phyloP scores from a whole-genome alignment of 2,888 invertebrate genomes.

The Polydrusus cervinus region DNA sequence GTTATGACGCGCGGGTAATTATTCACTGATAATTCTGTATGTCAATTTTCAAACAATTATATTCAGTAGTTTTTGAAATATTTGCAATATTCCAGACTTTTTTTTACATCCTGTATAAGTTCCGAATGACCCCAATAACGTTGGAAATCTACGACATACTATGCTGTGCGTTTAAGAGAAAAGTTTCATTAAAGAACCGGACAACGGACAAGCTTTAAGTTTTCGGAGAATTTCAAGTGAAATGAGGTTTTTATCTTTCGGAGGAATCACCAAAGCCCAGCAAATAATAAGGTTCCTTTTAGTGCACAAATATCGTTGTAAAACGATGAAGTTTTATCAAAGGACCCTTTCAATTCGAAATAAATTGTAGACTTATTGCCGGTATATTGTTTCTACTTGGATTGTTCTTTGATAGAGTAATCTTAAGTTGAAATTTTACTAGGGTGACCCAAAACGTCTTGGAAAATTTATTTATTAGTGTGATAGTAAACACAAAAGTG shows the following conservation, averaged over 20 bases:
- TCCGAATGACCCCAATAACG: too few relatives aligned
- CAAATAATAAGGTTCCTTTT: slow-evolving; percentile 33
- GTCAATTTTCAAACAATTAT: too few relatives aligned
- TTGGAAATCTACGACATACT: too few relatives aligned
- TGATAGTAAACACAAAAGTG: too few relatives aligned
- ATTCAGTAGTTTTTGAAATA: too few relatives aligned
- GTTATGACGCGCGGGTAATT: too few relatives aligned
- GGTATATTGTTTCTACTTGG: slow-evolving; percentile 47
- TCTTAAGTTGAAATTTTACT: slow-evolving; percentile 51
- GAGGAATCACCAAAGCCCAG: slow-evolving; percentile 31
- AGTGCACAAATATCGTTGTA: slow-evolving; percentile 41
- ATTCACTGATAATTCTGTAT: too few relatives aligned
- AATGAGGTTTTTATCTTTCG: slow-evolving; percentile 34
- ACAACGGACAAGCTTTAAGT: neutral
- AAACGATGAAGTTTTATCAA: slow-evolving; percentile 45
- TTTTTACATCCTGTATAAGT: too few relatives aligned
- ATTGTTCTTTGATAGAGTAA: slow-evolving; percentile 46
- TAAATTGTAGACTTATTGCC: slow-evolving; percentile 51
- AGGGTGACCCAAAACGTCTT: neutral
- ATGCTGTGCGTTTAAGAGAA: neutral
- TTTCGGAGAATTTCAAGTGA: slow-evolving; percentile 1
- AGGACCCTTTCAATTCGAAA: slow-evolving; percentile 40
- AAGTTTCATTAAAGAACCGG: neutral
- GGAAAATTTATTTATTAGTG: slow-evolving; percentile 19
- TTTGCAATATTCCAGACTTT: too few relatives aligned